phyloP scores from a whole-genome alignment of 2,888 invertebrate species.

The Erebia palarica region DNA sequence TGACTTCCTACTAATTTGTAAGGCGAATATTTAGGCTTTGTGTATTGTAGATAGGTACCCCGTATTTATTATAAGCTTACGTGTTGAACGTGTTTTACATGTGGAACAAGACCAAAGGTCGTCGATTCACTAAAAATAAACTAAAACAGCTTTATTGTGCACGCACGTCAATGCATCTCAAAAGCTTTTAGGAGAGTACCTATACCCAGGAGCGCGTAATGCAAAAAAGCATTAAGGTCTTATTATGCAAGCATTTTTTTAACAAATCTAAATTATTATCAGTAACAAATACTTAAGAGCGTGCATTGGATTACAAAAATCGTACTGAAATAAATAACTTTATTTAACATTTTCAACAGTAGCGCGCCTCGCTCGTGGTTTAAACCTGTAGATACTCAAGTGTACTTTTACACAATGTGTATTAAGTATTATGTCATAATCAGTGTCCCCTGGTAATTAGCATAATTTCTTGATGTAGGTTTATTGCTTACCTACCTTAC shows the following conservation, averaged over 20 bases:
- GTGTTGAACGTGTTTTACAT: slow-evolving; percentile 2
- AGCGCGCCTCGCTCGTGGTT: too few species aligned
- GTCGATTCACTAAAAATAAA: slow-evolving; percentile 43
- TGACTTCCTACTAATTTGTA: background rate
- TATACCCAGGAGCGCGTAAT: slow-evolving; percentile 21
- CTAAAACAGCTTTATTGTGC: slow-evolving; percentile 39
- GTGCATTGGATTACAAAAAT: too few species aligned
- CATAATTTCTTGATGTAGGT: too few species aligned
- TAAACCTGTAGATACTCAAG: too few species aligned
- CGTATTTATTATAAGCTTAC: background rate
- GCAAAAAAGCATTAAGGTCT: slow-evolving; percentile 14
- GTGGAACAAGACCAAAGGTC: slow-evolving; percentile 17
- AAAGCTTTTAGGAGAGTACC: slow-evolving; percentile 50
- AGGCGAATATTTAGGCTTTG: background rate
- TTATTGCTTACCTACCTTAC: too few species aligned
- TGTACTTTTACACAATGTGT: too few species aligned
- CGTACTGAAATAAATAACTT: too few species aligned
- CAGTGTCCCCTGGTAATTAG: too few species aligned
- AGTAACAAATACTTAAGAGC: background rate
- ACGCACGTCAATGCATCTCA: slow-evolving; percentile 42
- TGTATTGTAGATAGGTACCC: too few species aligned
- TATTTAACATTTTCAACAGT: too few species aligned
- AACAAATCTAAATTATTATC: background rate
- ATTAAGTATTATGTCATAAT: too few species aligned
- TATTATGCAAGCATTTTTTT: background rate